Base-by-base conservation (phyloP, 2,113 vertebrate species). In the Grus americana region DNA sequence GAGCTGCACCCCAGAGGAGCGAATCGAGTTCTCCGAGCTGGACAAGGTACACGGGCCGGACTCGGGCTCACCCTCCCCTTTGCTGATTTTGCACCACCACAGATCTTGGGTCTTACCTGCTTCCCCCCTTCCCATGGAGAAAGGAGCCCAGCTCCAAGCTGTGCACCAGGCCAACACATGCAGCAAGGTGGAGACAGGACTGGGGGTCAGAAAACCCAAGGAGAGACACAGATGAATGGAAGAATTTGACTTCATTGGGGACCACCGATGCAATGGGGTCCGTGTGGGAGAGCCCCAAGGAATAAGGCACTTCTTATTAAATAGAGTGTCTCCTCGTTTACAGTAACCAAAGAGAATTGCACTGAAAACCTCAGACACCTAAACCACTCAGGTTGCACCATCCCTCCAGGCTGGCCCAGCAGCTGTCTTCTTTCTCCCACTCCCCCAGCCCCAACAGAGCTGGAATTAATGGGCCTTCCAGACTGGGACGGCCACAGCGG, bases 1-100 rank as follows among this genome's bases (percentile, higher is more conserved):
- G n/a, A 99, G 99, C 98, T 99, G 99, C 97, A 99, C 98, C 0
- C 98, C 96, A 4, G 99, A 99, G 84, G 99, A 99, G 92, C 95
- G 99, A 26, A 98, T 99, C 0, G 99, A 99, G 89, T 99, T 99
- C 97, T 99, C 99, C 0, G 99, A 99, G 94, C 98, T 99, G 50
- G 99, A 99, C 98, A 99, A 99, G 99, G 99, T 99, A 96, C 16
- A 2, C 0, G 3, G 75, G 46, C 38, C 90, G 50, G 36, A 10
- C 36, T 50, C 1, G 17, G 63, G n/a, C 76, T 73, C 19, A 1
- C n/a, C 23, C 32, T 92, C 18, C 49, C 29, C 32, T 63, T 38
- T 57, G n/a, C 46, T 93, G 59, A 4, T n/a, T 72, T 90, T 75
- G 34, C 27, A 44, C 1, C 0, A 15, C 42, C 27, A 4, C 65